A percentile compares a stretch with the other conserved stretches of the same genome.
These are phyloP conservation scores for Characodon lateralis DNA, from an alignment of 2,797 vertebrate species.

Conservation along the genomic window DNA sequence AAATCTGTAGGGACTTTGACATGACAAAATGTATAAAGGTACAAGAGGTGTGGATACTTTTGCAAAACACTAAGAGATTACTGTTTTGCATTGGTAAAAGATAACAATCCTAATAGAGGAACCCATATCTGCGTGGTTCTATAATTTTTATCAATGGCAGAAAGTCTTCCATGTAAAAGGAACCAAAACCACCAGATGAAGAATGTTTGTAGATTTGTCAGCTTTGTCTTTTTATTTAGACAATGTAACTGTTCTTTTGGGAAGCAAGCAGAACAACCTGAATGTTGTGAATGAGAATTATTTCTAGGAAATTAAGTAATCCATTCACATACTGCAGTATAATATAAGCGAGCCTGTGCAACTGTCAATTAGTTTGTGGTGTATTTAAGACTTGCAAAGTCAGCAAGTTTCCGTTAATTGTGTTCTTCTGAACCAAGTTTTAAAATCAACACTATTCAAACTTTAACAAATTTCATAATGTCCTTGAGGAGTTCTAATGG, in stretches of 20 bases:
- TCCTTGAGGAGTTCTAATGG: slow-evolving; percentile 26
- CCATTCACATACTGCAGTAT: not conserved
- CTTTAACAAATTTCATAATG: slow-evolving; percentile 25
- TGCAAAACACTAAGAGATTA: not conserved
- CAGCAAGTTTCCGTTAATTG: slow-evolving; percentile 22
- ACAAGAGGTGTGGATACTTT: too few relatives aligned
- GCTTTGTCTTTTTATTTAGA: not conserved
- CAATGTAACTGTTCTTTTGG: not conserved
- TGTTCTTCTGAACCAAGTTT: slow-evolving; percentile 26
- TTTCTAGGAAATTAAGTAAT: not conserved
- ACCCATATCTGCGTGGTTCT: not conserved
- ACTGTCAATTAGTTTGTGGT: slow-evolving; percentile 6
- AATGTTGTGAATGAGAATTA: not conserved
- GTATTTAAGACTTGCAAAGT: slow-evolving; percentile 7
- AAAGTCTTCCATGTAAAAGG: not conserved
- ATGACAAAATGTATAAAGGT: too few relatives aligned
- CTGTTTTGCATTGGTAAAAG: too few relatives aligned
- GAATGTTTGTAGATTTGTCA: not conserved
- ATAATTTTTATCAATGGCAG: not conserved
- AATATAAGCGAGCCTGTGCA: not conserved
- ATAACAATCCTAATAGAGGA: not conserved
- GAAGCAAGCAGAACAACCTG: not conserved
- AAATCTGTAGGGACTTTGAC: too few relatives aligned
- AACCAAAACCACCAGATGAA: not conserved
- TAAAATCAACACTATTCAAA: slow-evolving; percentile 14